A percentile compares a stretch with the other conserved stretches of the same genome.
Conservation (phyloP, 2,797 vertebrate species). For the Rhabdomys pumilio region DNA sequence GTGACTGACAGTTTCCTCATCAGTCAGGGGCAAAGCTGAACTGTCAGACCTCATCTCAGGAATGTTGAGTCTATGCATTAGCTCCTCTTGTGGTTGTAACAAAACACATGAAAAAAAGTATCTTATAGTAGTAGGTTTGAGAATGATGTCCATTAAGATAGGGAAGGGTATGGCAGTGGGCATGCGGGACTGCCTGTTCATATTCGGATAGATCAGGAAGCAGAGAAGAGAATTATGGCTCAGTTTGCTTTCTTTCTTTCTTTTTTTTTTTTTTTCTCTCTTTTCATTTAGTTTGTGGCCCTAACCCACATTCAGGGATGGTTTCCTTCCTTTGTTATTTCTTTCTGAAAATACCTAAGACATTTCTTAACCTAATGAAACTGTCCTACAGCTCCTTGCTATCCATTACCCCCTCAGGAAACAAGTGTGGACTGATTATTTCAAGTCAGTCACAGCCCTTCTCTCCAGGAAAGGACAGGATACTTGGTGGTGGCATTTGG, state of each 20-base stretch:
- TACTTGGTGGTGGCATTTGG: no score
- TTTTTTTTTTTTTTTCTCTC: background rate
- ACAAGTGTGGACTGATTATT: background rate
- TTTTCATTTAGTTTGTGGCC: background rate
- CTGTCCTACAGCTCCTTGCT: background rate
- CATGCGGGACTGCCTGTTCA: rapidly evolving
- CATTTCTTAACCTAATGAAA: background rate
- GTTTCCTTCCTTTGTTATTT: background rate
- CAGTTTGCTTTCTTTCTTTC: background rate
- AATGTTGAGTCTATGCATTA: background rate
- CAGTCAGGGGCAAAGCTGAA: background rate
- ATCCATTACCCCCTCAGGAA: background rate
- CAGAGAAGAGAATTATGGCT: background rate
- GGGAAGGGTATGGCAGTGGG: background rate
- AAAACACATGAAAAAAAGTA: background rate
- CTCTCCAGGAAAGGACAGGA: background rate
- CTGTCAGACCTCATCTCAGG: background rate
- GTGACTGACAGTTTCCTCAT: slow-evolving; percentile 27
- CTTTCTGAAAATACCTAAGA: background rate
- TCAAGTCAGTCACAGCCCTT: background rate
- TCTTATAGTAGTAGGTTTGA: background rate
- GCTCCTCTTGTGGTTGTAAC: background rate
- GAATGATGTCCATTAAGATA: background rate
- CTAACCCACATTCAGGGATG: background rate
- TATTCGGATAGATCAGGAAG: background rate